Conservation (phyloP, 1,140 invertebrate genomes). For the Periplaneta americana region DNA sequence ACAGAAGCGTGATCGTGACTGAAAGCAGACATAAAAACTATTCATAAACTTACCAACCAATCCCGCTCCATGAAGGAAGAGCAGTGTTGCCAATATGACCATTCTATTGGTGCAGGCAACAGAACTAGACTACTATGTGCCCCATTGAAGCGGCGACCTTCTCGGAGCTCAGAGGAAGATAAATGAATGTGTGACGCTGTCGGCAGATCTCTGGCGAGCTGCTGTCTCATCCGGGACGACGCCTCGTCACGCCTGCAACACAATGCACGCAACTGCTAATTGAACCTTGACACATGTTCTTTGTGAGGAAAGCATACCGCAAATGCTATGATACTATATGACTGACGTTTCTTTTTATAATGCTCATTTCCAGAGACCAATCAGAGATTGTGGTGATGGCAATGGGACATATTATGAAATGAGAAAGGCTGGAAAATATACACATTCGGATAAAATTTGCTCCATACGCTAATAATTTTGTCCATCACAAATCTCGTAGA, state of each 20-base stretch:
- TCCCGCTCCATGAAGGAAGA: constrained; percentile 2
- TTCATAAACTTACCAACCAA: constrained; percentile 2
- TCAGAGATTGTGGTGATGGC: background rate
- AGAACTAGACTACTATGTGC: background rate
- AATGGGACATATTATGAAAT: too few relatives aligned
- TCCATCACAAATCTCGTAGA: too few relatives aligned
- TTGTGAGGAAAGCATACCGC: too few relatives aligned
- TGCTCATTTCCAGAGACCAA: background rate
- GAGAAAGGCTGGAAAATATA: too few relatives aligned
- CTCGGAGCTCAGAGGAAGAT: background rate
- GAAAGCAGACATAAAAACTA: too few relatives aligned
- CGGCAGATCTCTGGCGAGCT: background rate
- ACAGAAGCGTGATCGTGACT: background rate
- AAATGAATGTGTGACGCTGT: background rate
- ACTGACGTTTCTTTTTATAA: too few relatives aligned
- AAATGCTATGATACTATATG: too few relatives aligned
- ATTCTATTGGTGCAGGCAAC: background rate
- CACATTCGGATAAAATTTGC: too few relatives aligned
- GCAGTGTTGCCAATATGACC: constrained; percentile 11
- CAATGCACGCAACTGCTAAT: background rate
- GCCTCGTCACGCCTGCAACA: background rate
- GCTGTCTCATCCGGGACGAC: background rate
- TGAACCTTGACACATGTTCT: too few relatives aligned
- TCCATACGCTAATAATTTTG: too few relatives aligned
- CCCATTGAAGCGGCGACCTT: background rate